These are phyloP conservation scores for Pelvicachromis taeniatus DNA, from an alignment of 2,113 vertebrate species.

Conservation along the genomic window DNA sequence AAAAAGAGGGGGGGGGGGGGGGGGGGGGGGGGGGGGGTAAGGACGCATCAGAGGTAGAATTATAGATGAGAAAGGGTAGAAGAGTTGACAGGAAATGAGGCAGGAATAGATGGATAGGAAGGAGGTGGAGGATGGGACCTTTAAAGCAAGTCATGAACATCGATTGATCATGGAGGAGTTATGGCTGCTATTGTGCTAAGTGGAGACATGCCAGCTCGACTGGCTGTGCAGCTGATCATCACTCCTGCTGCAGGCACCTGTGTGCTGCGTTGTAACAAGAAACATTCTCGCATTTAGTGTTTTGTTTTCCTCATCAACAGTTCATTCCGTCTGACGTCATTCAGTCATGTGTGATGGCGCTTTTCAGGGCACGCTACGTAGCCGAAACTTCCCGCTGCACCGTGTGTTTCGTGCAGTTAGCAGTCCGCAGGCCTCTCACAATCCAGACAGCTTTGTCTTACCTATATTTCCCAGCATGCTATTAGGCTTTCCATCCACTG, in stretches of 20 bases:
- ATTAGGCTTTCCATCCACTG: background rate
- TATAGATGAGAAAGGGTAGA: constrained; percentile 28
- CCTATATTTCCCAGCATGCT: background rate
- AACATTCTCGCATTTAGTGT: background rate
- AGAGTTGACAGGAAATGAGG: constrained; percentile 44
- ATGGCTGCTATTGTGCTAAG: constrained; percentile 50
- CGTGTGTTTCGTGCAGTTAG: constrained; percentile 35
- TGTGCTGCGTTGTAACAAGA: background rate
- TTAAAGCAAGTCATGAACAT: constrained; percentile 54
- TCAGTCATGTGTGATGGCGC: background rate
- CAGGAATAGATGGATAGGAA: constrained; percentile 38
- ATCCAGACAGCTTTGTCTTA: background rate
- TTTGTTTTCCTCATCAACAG: background rate
- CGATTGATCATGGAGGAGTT: constrained; percentile 67
- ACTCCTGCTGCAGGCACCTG: constrained; percentile 11
- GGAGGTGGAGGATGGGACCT: constrained; percentile 46
- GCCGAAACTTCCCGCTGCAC: background rate
- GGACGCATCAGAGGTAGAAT: constrained; percentile 6
- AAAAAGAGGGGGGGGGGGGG: background rate
- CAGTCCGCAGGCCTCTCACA: background rate
- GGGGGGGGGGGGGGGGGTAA: background rate
- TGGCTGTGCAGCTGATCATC: constrained; percentile 15
- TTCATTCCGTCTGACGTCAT: no score
- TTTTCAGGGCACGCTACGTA: background rate
- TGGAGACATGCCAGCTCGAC: constrained; percentile 29